Evolutionary conservation across 2,113 vertebrate genomes (phyloP).

Genomic region (Tiliqua scincoides): DNA sequence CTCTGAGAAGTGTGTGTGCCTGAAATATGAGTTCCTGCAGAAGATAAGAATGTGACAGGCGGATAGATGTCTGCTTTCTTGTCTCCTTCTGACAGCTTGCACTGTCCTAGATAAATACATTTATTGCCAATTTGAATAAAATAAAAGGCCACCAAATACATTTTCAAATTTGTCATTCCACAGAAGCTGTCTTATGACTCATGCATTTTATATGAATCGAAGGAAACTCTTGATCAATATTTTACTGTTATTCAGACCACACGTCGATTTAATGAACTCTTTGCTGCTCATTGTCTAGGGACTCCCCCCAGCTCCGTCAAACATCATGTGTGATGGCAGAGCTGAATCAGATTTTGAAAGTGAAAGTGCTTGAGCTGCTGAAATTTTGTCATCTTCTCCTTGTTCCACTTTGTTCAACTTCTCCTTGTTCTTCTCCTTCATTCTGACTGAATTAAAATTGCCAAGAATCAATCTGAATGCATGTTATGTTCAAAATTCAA

Average conservation of each 20-base stretch:
- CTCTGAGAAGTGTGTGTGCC: not conserved
- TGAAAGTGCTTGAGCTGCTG: conserved; percentile 2
- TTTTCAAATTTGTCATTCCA: conserved; percentile 47
- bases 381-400: not conserved
- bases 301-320: not conserved
- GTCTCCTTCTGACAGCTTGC: not conserved
- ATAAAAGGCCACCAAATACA: not conserved
- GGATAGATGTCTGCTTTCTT: not conserved
- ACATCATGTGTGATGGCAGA: not conserved
- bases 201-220: conserved; percentile 25
- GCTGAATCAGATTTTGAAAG: not conserved
- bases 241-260: conserved; percentile 12
- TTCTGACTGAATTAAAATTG: not conserved
- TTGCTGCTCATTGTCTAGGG: not conserved
- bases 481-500: not conserved
- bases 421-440: not conserved
- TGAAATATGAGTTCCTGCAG: not conserved
- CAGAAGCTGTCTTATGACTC: conserved; percentile 33
- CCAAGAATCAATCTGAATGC: not conserved
- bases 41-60: not conserved
- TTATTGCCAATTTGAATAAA: conserved; percentile 46
- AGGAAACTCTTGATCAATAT: conserved; percentile 25
- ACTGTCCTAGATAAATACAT: not conserved
- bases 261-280: conserved; percentile 20
- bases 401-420: fast-evolving